Evolutionary conservation across 2,797 vertebrate species (phyloP).

Genomic region (Myotis myotis): DNA sequence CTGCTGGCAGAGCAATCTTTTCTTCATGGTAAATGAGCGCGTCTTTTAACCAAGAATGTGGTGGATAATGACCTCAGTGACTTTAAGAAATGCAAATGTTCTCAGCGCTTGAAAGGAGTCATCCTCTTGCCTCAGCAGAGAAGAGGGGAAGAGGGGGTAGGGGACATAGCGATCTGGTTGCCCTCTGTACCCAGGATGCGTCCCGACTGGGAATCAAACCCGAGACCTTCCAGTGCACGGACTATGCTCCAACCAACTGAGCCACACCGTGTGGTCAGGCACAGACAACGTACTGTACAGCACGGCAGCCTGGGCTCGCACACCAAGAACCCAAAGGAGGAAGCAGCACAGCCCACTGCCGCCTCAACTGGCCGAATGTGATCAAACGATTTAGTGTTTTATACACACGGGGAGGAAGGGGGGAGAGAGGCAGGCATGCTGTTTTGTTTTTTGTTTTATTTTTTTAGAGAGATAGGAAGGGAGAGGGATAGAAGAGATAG

Average conservation of each 20-base stretch:
- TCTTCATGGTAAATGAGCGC: neutral
- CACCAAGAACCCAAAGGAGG: neutral
- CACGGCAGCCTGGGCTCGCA: neutral
- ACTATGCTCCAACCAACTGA: neutral
- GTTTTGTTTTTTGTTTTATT: too few relatives aligned
- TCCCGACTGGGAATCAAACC: neutral
- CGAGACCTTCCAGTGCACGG: neutral
- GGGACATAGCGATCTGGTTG: neutral
- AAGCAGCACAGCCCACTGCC: neutral
- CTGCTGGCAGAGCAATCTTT: neutral
- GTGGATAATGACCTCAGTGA: neutral
- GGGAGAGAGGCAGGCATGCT: neutral
- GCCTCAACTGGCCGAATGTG: rapidly evolving
- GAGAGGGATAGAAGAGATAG: neutral
- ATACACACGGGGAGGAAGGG: neutral
- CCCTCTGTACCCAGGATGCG: neutral
- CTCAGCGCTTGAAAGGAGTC: neutral
- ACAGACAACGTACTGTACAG: neutral
- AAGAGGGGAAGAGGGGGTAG: too few relatives aligned
- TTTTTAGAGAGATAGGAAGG: neutral
- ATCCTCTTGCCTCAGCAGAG: neutral
- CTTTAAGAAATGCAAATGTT: neutral
- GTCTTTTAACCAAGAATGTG: neutral
- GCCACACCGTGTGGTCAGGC: neutral
- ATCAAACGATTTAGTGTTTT: neutral